Evolutionary conservation across 2,888 invertebrate species (phyloP), one percentile per base, ranked within the genome.

Genomic region (Ditula angustiorana): DNA sequence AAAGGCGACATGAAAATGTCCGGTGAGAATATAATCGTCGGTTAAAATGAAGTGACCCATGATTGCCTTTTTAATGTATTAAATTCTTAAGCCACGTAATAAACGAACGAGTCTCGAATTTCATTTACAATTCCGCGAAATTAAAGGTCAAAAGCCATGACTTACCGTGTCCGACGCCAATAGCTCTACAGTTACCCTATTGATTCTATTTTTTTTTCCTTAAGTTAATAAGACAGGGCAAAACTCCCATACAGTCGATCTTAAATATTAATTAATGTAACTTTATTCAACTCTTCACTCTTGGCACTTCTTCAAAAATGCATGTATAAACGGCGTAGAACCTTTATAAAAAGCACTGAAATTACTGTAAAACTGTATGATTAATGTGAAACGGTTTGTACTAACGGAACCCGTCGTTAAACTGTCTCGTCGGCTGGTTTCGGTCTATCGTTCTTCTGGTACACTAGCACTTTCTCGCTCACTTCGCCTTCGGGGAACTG

Each of bases 401-500:
- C 19, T 50, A 28, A 30, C n/a, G 13, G 53, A 8, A 1, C 5
- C 1, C n/a, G 35, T 26, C 7, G 69, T 78, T 85, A 88, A 23
- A 83, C 74, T 1, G 74, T 72, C 26, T 82, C 80, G 71, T 88
- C 87, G 1, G 71, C 35, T 2, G 8, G 73, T 71, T 28, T 72
- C 72, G 13, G 79, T 66, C 46, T 69, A 44, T 72, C 74, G 8
- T 74, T 73, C 67, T 84, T 88, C 74, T 86, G 76, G 71, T 80
- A 90, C 47, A 92, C 81, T n/a, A 91, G 74, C 19, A 92, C 81
- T 0, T 83, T 89, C 68, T 86, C 83, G 0, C 92, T 80, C 0
- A 91, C 88, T 66, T 91, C 90, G 49, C 90, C 90, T 77, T 87
- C 85, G 0, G 92, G 91, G 70, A 87, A 88, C 92, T 92, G 81